Conservation (phyloP, 2,797 vertebrate species). For the Sternarchorhynchus goeldii region DNA sequence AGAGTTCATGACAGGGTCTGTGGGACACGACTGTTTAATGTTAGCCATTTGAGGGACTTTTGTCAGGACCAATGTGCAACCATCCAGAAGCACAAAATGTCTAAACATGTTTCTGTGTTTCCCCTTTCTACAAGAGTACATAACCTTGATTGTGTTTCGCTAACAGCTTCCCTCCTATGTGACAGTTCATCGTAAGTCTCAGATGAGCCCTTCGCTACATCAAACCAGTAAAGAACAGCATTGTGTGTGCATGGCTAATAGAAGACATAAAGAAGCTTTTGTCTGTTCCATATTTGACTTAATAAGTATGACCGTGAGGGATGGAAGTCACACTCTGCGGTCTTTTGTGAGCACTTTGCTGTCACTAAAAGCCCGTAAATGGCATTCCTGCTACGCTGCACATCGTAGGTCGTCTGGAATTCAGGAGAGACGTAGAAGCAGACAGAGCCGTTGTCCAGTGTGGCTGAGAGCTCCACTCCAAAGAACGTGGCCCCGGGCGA, state of each 20-base stretch:
- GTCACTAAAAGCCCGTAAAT: slow-evolving; percentile 57
- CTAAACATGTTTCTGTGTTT: background rate
- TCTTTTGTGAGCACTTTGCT: slow-evolving; percentile 60
- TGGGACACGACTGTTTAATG: background rate
- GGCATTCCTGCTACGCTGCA: slow-evolving; percentile 66
- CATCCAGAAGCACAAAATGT: background rate
- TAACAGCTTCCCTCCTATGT: background rate
- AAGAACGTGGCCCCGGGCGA: slow-evolving; percentile 55
- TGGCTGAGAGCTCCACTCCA: slow-evolving; percentile 60
- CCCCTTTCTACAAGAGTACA: background rate
- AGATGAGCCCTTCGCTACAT: slow-evolving; percentile 61
- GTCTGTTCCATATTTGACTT: slow-evolving; percentile 52
- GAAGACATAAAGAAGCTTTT: slow-evolving; percentile 58
- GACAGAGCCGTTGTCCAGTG: slow-evolving; percentile 54
- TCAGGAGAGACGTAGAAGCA: slow-evolving; percentile 52
- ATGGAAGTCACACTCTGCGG: slow-evolving; percentile 60
- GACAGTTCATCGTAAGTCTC: slow-evolving; percentile 41
- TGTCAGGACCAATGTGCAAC: background rate
- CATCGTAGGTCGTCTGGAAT: slow-evolving; percentile 71
- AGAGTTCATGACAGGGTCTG: background rate
- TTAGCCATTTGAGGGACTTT: background rate
- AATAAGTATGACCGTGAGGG: slow-evolving; percentile 63
- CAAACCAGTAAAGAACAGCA: slow-evolving; percentile 56
- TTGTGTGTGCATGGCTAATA: slow-evolving; percentile 56
- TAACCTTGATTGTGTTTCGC: slow-evolving; percentile 20